phyloP scores from a whole-genome alignment of 2,113 vertebrate species.

The Morone chrysops region DNA sequence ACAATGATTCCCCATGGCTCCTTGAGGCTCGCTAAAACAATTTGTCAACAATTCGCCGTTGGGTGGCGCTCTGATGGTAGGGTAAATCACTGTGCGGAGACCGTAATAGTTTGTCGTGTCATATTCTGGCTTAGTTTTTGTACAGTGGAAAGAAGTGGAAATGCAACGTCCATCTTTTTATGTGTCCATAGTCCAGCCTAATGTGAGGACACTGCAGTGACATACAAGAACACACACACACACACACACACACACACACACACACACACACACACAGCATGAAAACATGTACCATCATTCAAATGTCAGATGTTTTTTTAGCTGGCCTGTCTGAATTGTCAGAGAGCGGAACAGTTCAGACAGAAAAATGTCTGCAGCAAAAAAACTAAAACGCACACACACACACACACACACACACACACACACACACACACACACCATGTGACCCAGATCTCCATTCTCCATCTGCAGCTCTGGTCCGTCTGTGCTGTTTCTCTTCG shows the following conservation, averaged over 20 bases:
- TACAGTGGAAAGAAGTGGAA: too few relatives aligned
- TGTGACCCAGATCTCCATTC: slow-evolving; percentile 96
- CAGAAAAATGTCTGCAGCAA: slow-evolving; percentile 18
- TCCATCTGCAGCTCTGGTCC: slow-evolving; percentile 83
- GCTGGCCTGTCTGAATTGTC: neutral
- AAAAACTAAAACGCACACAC: neutral
- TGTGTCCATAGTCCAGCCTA: too few relatives aligned
- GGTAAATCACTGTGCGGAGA: too few relatives aligned
- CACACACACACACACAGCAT: neutral
- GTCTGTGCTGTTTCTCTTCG: slow-evolving; percentile 5
- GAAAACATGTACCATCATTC: neutral
- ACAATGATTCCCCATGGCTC: too few relatives aligned
- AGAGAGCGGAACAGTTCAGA: neutral
- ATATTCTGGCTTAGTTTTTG: too few relatives aligned
- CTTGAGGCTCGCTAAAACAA: too few relatives aligned
- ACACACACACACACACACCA: slow-evolving; percentile 72
- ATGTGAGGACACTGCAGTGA: neutral
- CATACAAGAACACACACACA: neutral
- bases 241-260: neutral
- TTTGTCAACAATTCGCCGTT: too few relatives aligned
- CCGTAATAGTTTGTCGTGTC: too few relatives aligned
- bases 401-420: neutral
- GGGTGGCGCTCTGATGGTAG: too few relatives aligned
- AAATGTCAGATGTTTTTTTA: slow-evolving; percentile 17
- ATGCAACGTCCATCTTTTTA: too few relatives aligned